Percentiles rank a stretch among this genome's conserved stretches.
These are phyloP conservation scores for Gymnobelideus leadbeateri DNA, from an alignment of 2,113 vertebrate species.

Conservation along the genomic window DNA sequence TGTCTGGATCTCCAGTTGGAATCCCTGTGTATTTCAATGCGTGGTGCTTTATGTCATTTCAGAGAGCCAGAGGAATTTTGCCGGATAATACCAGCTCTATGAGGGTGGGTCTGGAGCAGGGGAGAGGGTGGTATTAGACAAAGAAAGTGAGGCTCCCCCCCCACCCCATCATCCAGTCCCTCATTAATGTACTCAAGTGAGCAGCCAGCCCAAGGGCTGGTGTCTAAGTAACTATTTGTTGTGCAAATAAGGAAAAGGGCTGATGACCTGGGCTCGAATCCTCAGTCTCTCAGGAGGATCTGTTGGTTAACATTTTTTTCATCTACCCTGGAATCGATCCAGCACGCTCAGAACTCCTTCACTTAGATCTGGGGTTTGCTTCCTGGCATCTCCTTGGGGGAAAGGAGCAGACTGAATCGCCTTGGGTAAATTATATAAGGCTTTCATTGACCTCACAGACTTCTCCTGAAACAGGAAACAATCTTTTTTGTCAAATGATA, in stretches of 20 bases:
- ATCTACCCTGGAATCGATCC: background rate
- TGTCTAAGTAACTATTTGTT: background rate
- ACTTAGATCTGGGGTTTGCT: background rate
- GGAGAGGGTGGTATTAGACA: background rate
- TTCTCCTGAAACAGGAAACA: background rate
- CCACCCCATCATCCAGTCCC: background rate
- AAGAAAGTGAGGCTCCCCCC: background rate
- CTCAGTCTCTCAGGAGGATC: background rate
- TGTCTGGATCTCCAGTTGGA: background rate
- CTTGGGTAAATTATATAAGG: background rate
- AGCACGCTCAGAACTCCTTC: background rate
- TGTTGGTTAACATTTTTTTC: background rate
- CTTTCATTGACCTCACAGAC: background rate
- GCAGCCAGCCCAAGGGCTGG: background rate
- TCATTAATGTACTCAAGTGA: background rate
- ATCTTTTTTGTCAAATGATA: background rate
- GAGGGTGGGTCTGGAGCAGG: background rate
- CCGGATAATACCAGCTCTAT: background rate
- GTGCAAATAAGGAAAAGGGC: background rate
- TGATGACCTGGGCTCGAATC: background rate
- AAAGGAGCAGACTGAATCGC: background rate
- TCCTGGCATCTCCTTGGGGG: background rate
- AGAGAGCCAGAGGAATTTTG: background rate
- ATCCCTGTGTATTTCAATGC: background rate
- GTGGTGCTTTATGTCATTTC: background rate